Conservation (phyloP, 30 jellyfish, hydroid and myxozoan species). For the Aurelia coerulea region DNA sequence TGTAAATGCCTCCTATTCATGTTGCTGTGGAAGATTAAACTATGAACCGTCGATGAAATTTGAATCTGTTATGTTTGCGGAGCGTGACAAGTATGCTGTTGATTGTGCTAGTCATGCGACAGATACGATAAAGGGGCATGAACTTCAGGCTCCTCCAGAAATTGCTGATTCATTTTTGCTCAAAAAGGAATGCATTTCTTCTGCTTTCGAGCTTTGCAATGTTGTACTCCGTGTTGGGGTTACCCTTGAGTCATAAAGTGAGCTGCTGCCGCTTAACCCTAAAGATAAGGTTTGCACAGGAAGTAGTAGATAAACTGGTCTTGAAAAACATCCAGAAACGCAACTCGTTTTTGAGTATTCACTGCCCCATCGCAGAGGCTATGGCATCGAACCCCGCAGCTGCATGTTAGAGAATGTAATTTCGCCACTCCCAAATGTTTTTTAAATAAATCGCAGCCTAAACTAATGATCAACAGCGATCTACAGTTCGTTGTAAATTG, state of each 20-base stretch:
- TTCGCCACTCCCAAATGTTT: too few relatives aligned
- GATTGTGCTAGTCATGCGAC: background rate
- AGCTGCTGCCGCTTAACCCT: too few relatives aligned
- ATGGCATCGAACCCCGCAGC: too few relatives aligned
- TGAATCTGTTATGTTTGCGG: background rate
- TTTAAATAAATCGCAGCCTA: too few relatives aligned
- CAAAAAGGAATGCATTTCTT: slow-evolving; percentile 30
- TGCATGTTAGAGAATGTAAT: too few relatives aligned
- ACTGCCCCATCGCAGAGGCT: too few relatives aligned
- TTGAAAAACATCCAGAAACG: too few relatives aligned
- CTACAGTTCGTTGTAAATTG: too few relatives aligned
- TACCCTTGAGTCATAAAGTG: slow-evolving; percentile 5
- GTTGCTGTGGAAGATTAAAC: slow-evolving; percentile 55
- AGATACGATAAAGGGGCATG: background rate
- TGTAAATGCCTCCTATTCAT: background rate
- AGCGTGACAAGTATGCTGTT: background rate
- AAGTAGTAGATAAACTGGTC: too few relatives aligned
- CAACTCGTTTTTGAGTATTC: too few relatives aligned
- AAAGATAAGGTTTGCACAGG: too few relatives aligned
- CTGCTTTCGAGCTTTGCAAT: slow-evolving; percentile 64
- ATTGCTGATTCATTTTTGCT: slow-evolving; percentile 39
- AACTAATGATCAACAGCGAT: too few relatives aligned
- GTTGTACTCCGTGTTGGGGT: slow-evolving; percentile 46
- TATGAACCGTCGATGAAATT: slow-evolving; percentile 1
- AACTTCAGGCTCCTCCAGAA: background rate